phyloP scores from a whole-genome alignment of 1,140 invertebrate species.

The Ctenoplectra terminalis region DNA sequence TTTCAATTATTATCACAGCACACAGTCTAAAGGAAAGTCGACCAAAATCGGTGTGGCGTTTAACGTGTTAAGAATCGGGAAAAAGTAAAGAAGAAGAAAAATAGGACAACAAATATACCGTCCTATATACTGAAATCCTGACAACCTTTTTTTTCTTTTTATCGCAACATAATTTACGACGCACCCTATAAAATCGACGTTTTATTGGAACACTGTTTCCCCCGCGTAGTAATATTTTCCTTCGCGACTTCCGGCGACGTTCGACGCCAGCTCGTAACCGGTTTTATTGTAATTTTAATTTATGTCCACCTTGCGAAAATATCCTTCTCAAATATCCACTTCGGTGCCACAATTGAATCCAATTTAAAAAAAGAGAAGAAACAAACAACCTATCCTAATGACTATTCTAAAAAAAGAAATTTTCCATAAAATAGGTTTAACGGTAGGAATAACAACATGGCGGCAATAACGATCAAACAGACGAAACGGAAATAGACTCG shows the following conservation, averaged over 20 bases:
- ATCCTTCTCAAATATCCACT: neutral
- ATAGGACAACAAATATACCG: neutral
- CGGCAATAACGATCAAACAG: neutral
- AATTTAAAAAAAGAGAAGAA: neutral
- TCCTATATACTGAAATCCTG: neutral
- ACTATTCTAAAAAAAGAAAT: too few relatives aligned
- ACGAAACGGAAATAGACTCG: conserved; percentile 24
- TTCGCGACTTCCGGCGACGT: neutral
- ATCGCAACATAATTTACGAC: neutral
- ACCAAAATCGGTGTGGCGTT: too few relatives aligned
- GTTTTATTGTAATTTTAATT: conserved; percentile 28
- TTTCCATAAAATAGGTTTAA: neutral
- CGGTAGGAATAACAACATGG: neutral
- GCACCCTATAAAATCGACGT: neutral
- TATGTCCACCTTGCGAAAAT: neutral
- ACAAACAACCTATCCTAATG: too few relatives aligned
- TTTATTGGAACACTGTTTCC: neutral
- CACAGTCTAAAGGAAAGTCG: too few relatives aligned
- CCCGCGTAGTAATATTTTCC: conserved; percentile 1
- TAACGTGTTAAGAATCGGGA: too few relatives aligned
- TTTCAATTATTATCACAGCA: too few relatives aligned
- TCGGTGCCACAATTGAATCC: neutral
- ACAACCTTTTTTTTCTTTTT: too few relatives aligned
- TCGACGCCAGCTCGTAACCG: neutral
- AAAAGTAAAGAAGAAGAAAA: neutral